Conservation (phyloP, 2,113 vertebrate species). For the Nibea albiflora region DNA sequence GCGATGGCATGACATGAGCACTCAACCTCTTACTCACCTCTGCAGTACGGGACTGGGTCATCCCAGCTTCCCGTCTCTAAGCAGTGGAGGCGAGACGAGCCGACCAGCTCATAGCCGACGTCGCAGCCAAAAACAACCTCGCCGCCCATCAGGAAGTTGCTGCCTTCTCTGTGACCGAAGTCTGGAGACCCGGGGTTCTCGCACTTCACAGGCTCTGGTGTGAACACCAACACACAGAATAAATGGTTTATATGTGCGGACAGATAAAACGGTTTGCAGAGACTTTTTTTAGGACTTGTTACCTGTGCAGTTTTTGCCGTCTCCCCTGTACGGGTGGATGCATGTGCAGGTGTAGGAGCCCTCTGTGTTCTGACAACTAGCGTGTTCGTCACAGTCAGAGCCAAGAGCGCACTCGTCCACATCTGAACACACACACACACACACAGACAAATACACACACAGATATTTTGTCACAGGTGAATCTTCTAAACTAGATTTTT, state of each 20-base stretch:
- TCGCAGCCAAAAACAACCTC: conserved; percentile 88
- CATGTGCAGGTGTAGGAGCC: conserved; percentile 95
- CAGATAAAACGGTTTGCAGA: background rate
- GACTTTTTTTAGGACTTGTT: conserved; percentile 35
- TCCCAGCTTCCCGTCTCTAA: conserved; percentile 89
- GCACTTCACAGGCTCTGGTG: conserved; percentile 92
- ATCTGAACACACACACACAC: conserved; percentile 80
- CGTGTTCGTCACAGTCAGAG: conserved; percentile 90
- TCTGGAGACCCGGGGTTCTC: conserved; percentile 86
- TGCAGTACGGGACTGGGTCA: conserved; percentile 84
- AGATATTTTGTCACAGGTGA: background rate
- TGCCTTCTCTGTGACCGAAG: conserved; percentile 86
- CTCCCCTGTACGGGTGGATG: conserved; percentile 89
- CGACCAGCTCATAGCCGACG: conserved; percentile 87
- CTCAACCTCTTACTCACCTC: conserved; percentile 87
- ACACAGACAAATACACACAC: background rate
- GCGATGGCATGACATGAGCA: background rate
- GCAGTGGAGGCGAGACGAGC: conserved; percentile 83
- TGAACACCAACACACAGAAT: conserved; percentile 22
- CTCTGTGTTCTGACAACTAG: conserved; percentile 93
- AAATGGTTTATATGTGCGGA: background rate
- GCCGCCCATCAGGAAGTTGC: conserved; percentile 86
- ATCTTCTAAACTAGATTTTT: background rate
- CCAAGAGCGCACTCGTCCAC: conserved; percentile 96
- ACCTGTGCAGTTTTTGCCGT: conserved; percentile 96